Evolutionary conservation across 1,140 invertebrate species (phyloP).

Genomic region (Papilio machaon): DNA sequence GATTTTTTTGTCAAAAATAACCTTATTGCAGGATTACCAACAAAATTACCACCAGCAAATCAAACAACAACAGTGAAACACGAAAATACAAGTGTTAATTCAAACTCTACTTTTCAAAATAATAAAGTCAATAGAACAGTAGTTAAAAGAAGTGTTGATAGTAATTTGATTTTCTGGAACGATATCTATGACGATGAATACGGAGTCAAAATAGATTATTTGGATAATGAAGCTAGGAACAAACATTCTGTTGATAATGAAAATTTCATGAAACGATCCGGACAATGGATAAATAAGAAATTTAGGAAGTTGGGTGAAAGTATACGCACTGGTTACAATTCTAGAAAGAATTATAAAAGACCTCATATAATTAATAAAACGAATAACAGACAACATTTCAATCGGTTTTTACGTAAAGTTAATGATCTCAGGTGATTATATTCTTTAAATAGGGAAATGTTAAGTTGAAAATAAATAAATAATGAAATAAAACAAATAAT

Average conservation of each 20-base stretch:
- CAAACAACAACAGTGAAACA: slow-evolving; percentile 21
- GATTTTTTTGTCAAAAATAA: neutral
- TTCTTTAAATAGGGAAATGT: neutral
- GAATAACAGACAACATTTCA: neutral
- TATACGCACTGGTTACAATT: slow-evolving; percentile 22
- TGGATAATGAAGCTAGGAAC: slow-evolving; percentile 51
- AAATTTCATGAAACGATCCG: slow-evolving; percentile 57
- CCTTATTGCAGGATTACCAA: neutral
- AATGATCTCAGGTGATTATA: neutral
- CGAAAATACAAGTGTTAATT: slow-evolving; percentile 25
- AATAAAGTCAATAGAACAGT: slow-evolving; percentile 49
- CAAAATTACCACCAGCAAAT: neutral
- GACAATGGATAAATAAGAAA: slow-evolving; percentile 47
- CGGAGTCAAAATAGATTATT: slow-evolving; percentile 59
- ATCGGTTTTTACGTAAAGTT: slow-evolving; percentile 13
- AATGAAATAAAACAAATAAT: neutral
- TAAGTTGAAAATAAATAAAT: neutral
- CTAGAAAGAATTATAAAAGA: slow-evolving; percentile 1
- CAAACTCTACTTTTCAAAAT: neutral
- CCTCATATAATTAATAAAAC: neutral
- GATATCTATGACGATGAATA: slow-evolving; percentile 74
- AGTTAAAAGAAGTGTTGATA: slow-evolving; percentile 59
- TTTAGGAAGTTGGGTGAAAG: slow-evolving; percentile 39
- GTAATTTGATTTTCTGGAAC: slow-evolving; percentile 64
- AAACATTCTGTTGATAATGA: slow-evolving; percentile 53